Percentiles rank a stretch among this genome's conserved stretches.
Evolutionary conservation across 2,888 invertebrate genomes (phyloP).

Genomic region (Dryococelus australis): DNA sequence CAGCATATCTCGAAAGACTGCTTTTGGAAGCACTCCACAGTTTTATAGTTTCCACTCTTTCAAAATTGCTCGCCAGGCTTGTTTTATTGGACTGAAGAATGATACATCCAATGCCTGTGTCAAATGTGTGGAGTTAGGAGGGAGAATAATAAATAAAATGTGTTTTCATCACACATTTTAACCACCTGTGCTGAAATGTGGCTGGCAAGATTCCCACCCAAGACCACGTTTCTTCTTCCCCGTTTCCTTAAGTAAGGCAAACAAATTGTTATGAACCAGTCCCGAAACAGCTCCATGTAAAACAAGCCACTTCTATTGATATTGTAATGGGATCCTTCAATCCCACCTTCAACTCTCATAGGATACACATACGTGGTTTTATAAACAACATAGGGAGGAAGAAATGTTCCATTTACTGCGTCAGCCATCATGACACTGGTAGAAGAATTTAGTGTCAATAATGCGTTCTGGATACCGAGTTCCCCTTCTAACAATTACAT

Average conservation of each 20-base stretch:
- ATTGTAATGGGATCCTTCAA: background rate
- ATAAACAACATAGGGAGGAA: conserved; percentile 54
- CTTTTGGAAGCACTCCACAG: background rate
- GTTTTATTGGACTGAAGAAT: background rate
- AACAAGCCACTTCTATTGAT: background rate
- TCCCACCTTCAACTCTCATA: conserved; percentile 49
- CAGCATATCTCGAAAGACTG: background rate
- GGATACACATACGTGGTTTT: conserved; percentile 51
- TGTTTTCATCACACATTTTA: background rate
- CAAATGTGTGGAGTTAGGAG: background rate
- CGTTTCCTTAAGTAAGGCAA: background rate
- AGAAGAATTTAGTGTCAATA: conserved; percentile 48
- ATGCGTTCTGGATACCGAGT: conserved; percentile 47
- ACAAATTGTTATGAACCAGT: conserved; percentile 19
- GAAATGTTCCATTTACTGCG: conserved; percentile 51
- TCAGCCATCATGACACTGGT: conserved; percentile 53
- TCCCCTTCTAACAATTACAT: conserved; percentile 43
- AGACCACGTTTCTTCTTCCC: background rate
- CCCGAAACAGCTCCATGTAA: background rate
- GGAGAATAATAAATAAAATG: background rate
- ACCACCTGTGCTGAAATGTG: conserved; percentile 17
- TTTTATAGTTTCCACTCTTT: background rate
- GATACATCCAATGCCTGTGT: background rate
- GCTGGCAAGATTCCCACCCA: background rate
- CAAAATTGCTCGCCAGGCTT: background rate